These are phyloP conservation scores for Luidia sarsii DNA, from an alignment of 53 echinoderm and acorn worm species.

Conservation along the genomic window DNA sequence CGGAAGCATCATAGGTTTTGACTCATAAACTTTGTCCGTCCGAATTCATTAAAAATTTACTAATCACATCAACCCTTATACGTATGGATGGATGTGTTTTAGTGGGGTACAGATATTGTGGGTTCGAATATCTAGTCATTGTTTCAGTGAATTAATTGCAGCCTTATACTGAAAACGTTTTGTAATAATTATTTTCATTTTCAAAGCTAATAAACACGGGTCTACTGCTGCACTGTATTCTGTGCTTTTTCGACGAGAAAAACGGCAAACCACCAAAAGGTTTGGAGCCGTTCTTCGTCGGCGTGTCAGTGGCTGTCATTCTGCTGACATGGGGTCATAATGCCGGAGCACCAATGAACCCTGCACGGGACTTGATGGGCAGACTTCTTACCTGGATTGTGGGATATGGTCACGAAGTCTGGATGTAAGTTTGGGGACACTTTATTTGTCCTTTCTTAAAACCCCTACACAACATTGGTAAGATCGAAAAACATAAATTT, in stretches of 20 bases:
- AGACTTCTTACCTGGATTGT: slow-evolving; percentile 73
- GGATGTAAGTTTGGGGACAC: slow-evolving; percentile 71
- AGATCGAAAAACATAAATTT: too few species aligned
- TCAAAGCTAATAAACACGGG: slow-evolving; percentile 28
- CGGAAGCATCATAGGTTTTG: too few species aligned
- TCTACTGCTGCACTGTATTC: slow-evolving; percentile 22
- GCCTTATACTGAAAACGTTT: too few species aligned
- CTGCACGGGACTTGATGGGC: slow-evolving; percentile 84
- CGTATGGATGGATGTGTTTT: background rate
- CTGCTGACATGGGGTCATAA: slow-evolving; percentile 85
- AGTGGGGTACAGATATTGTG: too few species aligned
- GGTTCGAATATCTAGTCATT: too few species aligned
- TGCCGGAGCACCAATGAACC: slow-evolving; percentile 93
- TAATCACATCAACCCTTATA: too few species aligned
- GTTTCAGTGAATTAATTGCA: too few species aligned
- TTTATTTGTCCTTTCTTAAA: background rate
- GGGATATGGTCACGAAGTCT: slow-evolving; percentile 80
- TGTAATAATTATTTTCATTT: background rate
- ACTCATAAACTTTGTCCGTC: too few species aligned
- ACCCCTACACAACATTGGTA: too few species aligned
- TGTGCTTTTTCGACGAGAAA: slow-evolving; percentile 77
- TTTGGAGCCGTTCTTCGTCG: slow-evolving; percentile 83
- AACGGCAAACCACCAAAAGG: slow-evolving; percentile 82
- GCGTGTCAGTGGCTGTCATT: slow-evolving; percentile 75
- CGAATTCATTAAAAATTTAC: too few species aligned